Evolutionary conservation across 2,888 invertebrate genomes (phyloP), one percentile per base, ranked within the genome.

Genomic region (Brachyopa scutellaris): DNA sequence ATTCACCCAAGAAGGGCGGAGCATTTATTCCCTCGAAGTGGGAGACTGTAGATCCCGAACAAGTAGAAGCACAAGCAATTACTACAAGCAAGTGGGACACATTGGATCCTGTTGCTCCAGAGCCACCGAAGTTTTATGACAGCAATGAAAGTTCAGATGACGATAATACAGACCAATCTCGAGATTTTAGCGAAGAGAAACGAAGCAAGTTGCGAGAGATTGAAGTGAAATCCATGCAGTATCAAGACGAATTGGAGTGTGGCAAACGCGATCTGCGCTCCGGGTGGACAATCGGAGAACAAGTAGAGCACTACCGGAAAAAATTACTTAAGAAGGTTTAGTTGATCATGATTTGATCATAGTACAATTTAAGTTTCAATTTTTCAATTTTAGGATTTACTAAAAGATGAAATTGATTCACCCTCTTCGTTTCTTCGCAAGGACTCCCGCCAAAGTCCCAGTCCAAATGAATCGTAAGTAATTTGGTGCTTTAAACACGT

Each of bases 161-260:
- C 2, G 89, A 84, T 1, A 87, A 85, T 11, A 90, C 88, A 1
- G 91, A 91, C 55, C 90, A 90, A 85, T 76, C 86, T 0, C 84
- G 84, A n/a, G 93, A 93, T 87, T 92, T 92, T 85, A 93, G 92
- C 66, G 94, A 94, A 87, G 94, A 95, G 87, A 93, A 94, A 86
- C 93, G 97, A 47, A 93, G 92, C 84, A 94, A 94, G 87, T 90
- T 97, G 72, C 93, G 99, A 19, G 98, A 99, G 90, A 96, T 99
- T 86, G 99, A 99, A 92, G 94, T 98, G 85, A 97, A 97, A 91
- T 96, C 97, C 61, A 93, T 99, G 91, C 96, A 97, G 89, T 99
- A 97, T 92, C 97, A 97, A 90, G 99, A 99, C 92, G 98, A 98
- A 90, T 90, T 99, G 86, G 99, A 99, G 91, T 94, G 95, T 1